Percentiles rank a stretch among this genome's conserved stretches.
Evolutionary conservation across 2,888 invertebrate species (phyloP).

Genomic region (Amblyjoppa proteus): DNA sequence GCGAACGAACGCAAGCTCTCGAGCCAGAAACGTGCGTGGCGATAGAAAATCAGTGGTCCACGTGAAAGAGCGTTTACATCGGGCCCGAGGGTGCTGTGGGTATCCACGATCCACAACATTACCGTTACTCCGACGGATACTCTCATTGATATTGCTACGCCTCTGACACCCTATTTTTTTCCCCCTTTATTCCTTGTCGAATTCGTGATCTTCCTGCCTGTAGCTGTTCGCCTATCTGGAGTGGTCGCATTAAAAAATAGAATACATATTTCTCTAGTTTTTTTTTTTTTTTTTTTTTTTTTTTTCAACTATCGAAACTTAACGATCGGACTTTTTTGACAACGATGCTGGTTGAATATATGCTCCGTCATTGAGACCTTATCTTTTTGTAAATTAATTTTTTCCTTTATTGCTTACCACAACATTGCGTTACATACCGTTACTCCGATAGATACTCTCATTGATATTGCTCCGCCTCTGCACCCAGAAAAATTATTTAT

Average conservation of each 20-base stretch:
- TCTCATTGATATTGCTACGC: constrained; percentile 69
- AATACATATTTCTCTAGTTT: background rate
- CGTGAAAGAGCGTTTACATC: constrained; percentile 69
- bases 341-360: background rate
- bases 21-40: constrained; percentile 64
- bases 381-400: too few species aligned
- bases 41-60: constrained; percentile 78
- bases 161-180: constrained; percentile 62
- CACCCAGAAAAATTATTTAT: too few species aligned
- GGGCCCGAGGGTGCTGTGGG: constrained; percentile 70
- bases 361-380: background rate
- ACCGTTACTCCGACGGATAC: constrained; percentile 74
- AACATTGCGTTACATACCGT: constrained; percentile 70
- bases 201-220: constrained; percentile 23
- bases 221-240: background rate
- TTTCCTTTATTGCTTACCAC: background rate
- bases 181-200: constrained; percentile 65
- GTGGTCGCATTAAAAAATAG: constrained; percentile 15
- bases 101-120: constrained; percentile 65
- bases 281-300: background rate
- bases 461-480: constrained; percentile 64
- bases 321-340: background rate
- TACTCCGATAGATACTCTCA: constrained; percentile 72
- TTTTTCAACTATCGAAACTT: background rate
- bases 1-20: constrained; percentile 40